Conservation (phyloP, 2,113 vertebrate species). For the Cavia porcellus region DNA sequence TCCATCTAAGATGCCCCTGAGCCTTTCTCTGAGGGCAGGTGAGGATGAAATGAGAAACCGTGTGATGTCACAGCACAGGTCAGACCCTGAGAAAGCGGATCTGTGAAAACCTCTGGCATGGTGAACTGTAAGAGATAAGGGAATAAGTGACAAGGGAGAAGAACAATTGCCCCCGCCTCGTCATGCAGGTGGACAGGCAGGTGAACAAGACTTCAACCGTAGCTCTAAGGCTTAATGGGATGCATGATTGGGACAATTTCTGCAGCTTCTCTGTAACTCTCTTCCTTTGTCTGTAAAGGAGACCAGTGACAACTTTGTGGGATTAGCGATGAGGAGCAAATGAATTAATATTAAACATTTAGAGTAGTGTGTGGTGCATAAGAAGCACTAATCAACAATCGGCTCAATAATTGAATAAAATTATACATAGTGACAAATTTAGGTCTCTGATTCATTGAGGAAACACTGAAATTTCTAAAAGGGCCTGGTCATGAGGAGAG, state of each 20-base stretch:
- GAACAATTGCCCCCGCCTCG: too few species aligned
- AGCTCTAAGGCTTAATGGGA: not conserved
- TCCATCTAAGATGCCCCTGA: not conserved
- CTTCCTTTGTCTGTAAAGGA: not conserved
- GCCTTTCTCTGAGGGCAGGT: not conserved
- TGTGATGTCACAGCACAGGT: not conserved
- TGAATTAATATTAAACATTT: not conserved
- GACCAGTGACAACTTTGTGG: not conserved
- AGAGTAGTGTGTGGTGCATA: not conserved
- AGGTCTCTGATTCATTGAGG: not conserved
- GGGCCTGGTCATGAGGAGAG: not conserved
- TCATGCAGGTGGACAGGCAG: not conserved
- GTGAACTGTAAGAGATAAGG: not conserved
- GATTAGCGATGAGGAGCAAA: not conserved
- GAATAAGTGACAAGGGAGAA: not conserved
- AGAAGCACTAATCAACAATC: not conserved
- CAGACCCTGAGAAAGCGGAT: not conserved
- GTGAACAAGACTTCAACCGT: not conserved
- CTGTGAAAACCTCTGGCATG: not conserved
- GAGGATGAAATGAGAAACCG: not conserved
- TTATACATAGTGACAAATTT: not conserved
- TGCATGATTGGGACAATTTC: not conserved
- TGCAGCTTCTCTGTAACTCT: not conserved
- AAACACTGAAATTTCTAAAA: not conserved
- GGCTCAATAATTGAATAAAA: conserved; percentile 25